These are phyloP conservation scores for Mycteria americana DNA, from an alignment of 2,797 vertebrate genomes.

Conservation along the genomic window DNA sequence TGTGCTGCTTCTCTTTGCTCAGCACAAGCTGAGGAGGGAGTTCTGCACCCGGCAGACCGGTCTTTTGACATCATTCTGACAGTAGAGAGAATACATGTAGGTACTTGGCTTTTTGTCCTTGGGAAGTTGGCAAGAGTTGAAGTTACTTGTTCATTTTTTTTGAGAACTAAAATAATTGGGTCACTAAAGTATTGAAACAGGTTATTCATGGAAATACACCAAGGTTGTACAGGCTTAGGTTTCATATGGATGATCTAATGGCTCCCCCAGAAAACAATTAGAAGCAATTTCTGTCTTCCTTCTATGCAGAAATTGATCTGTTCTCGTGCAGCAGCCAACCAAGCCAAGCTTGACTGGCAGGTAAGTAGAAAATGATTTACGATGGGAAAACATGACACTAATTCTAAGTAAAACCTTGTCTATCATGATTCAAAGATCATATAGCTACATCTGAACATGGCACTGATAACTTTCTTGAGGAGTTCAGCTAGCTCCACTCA, in stretches of 20 bases:
- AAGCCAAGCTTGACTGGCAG: slow-evolving; percentile 27
- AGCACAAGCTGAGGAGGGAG: not conserved
- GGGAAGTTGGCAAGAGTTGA: not conserved
- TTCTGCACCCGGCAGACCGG: not conserved
- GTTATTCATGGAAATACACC: slow-evolving; percentile 25
- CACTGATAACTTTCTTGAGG: not conserved
- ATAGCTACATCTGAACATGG: not conserved
- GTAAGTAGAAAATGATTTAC: not conserved
- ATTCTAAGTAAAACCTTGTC: slow-evolving; percentile 18
- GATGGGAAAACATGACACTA: not conserved
- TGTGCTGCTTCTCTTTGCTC: not conserved
- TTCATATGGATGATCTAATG: slow-evolving; percentile 40
- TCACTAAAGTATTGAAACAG: slow-evolving; percentile 20
- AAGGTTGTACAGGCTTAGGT: not conserved
- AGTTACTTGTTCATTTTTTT: not conserved
- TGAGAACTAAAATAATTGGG: slow-evolving; percentile 44
- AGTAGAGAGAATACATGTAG: not conserved
- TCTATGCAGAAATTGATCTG: slow-evolving; percentile 32
- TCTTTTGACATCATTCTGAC: not conserved
- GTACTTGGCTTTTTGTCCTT: slow-evolving; percentile 3
- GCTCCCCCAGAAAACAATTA: slow-evolving; percentile 62
- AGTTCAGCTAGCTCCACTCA: not conserved
- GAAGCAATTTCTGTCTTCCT: slow-evolving; percentile 26
- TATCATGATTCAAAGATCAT: not conserved
- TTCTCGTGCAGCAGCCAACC: slow-evolving; percentile 13